Conservation (phyloP, 2,797 vertebrate species). For the Pseudotriccus pelzelni region DNA sequence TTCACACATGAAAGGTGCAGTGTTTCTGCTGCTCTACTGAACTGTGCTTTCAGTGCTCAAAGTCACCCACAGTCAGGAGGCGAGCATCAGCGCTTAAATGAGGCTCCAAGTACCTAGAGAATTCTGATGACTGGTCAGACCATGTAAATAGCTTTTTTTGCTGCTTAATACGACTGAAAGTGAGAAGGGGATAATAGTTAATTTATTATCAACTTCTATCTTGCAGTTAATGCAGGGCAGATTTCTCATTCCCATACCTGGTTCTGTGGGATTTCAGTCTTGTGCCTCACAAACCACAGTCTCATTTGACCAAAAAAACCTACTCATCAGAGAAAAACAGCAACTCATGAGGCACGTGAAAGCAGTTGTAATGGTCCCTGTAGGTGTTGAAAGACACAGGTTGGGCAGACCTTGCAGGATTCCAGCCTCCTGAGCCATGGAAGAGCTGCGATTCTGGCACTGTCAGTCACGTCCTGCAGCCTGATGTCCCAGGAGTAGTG, state of each 20-base stretch:
- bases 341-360: not conserved
- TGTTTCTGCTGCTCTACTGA: not conserved
- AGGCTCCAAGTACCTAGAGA: not conserved
- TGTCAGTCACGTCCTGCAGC: not conserved
- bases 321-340: not conserved
- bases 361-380: not conserved
- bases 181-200: not conserved
- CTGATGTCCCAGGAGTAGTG: not conserved
- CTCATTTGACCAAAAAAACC: not conserved
- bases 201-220: not conserved
- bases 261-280: not conserved
- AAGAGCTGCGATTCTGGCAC: not conserved
- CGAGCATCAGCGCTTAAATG: not conserved
- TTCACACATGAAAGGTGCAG: slow-evolving; percentile 30
- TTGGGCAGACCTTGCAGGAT: not conserved
- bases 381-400: not conserved
- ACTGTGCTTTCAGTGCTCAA: not conserved
- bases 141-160: not conserved
- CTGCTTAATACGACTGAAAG: not conserved
- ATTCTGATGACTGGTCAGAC: not conserved
- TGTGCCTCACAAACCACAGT: not conserved
- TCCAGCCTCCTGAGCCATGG: not conserved
- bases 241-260: not conserved
- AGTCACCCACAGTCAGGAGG: not conserved
- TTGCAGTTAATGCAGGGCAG: not conserved